Evolutionary conservation across 2,888 invertebrate species (phyloP), one percentile per base, ranked within the genome.

Genomic region (Tetranychus truncatus): DNA sequence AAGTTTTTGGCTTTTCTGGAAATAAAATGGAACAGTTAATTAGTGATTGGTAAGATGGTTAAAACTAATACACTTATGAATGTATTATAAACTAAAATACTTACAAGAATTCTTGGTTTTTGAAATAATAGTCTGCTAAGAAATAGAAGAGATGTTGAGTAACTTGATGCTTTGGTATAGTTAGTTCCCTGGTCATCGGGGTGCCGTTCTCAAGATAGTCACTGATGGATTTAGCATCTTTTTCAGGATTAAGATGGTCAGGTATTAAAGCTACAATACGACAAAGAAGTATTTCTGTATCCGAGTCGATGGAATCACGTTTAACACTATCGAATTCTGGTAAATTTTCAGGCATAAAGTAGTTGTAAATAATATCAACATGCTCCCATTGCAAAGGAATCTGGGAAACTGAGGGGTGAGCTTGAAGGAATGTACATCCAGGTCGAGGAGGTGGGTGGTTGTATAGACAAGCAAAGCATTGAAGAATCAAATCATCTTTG

Each of bases 81-180:
- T 24, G 24, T 24, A 5, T 34, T 55, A 55, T 5, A 15, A 55
- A 55, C 2, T 15, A 11, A 34, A 9, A 69, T 72, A 80, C 82
- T 80, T 80, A 83, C 81, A 82, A 81, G 78, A 82, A 88, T 79
- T 92, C 91, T 79, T 89, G 88, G 81, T 88, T 91, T 83, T 95
- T 95, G 81, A 95, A 92, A 83, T 93, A 89, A 83, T 89, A 92
- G 84, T 96, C 95, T 1, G 89, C 95, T 44, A 96, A 84, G n/a
- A 95, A 84, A 81, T 93, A 95, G 82, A 91, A 95, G 76, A 93
- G 88, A 74, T 89, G 75, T 21, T 74, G 67, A 45, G 76, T 76
- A 24, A 76, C 71, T 8, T 55, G 20, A 66, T 75, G 45, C 11
- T 6, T 45, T 15, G 67, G 55, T 18, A 45, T 65, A 65, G 15